phyloP scores from a whole-genome alignment of 2,113 vertebrate species.

The Opisthocomus hoazin region DNA sequence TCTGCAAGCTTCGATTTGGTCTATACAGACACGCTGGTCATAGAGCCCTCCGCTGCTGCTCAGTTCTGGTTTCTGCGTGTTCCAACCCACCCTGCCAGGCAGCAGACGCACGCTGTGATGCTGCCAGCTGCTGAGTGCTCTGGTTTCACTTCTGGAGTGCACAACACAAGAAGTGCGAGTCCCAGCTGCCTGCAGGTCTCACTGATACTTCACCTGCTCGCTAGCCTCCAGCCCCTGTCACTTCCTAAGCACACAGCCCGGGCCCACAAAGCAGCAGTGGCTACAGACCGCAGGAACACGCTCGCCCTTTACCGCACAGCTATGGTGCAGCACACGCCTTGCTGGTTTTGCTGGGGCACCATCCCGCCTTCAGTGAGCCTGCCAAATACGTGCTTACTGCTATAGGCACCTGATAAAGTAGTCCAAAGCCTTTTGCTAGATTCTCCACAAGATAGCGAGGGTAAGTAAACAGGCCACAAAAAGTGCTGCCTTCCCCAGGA shows the following conservation, averaged over 20 bases:
- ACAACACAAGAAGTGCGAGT: background rate
- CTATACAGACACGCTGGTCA: background rate
- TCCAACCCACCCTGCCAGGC: background rate
- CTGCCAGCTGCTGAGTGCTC: background rate
- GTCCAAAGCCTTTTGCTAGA: background rate
- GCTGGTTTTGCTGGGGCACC: background rate
- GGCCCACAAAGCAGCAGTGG: background rate
- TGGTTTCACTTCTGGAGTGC: background rate
- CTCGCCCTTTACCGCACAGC: background rate
- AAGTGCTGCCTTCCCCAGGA: background rate
- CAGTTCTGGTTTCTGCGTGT: background rate
- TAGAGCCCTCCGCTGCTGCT: background rate
- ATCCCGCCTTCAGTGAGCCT: background rate
- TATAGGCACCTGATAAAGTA: background rate
- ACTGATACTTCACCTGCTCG: background rate
- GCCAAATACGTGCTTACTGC: background rate
- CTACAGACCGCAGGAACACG: background rate
- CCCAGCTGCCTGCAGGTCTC: background rate
- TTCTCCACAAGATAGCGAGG: background rate
- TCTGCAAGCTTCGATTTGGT: background rate
- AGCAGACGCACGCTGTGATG: background rate
- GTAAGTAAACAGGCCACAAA: background rate
- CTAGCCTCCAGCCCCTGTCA: background rate
- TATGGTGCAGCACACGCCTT: background rate
- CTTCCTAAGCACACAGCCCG: accelerated